A percentile compares a stretch with the other conserved stretches of the same genome.
Conservation (phyloP, 2,113 vertebrate species). For the Murina feae region DNA sequence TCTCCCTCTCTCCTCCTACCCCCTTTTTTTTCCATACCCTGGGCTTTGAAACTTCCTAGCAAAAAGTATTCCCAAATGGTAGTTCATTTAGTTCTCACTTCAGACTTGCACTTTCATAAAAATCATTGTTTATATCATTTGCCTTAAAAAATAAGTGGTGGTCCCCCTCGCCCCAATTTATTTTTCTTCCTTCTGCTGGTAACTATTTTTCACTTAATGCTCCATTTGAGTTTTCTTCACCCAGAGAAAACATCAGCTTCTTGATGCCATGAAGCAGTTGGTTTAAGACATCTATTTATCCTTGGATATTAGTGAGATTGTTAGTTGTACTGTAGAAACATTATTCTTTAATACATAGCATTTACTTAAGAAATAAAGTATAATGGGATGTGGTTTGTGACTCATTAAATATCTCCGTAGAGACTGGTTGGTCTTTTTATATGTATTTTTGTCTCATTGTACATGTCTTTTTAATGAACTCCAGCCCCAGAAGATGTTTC, state of each 20-base stretch:
- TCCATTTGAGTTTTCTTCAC: slow-evolving; percentile 48
- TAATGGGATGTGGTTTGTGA: slow-evolving; percentile 32
- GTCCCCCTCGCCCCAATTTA: background rate
- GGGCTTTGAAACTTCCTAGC: background rate
- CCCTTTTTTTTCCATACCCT: background rate
- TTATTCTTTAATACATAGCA: slow-evolving; percentile 26
- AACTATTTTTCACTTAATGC: background rate
- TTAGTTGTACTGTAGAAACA: background rate
- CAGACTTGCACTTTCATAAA: background rate
- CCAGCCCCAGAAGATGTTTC: background rate
- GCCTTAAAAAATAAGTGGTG: background rate
- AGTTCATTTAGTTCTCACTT: background rate
- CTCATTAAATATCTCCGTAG: slow-evolving; percentile 29
- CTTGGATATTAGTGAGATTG: background rate
- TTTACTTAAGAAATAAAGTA: slow-evolving; percentile 63
- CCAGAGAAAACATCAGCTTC: slow-evolving; percentile 52
- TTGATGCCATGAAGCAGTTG: background rate
- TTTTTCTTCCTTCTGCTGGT: slow-evolving; percentile 11
- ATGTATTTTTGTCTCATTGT: background rate
- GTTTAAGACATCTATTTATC: slow-evolving; percentile 34
- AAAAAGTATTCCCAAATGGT: background rate
- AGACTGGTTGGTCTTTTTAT: slow-evolving; percentile 26
- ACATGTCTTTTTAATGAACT: slow-evolving; percentile 34
- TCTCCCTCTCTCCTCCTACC: background rate
- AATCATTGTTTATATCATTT: background rate